Conservation (phyloP, 2,113 vertebrate species). For the Entelurus aequoreus region DNA sequence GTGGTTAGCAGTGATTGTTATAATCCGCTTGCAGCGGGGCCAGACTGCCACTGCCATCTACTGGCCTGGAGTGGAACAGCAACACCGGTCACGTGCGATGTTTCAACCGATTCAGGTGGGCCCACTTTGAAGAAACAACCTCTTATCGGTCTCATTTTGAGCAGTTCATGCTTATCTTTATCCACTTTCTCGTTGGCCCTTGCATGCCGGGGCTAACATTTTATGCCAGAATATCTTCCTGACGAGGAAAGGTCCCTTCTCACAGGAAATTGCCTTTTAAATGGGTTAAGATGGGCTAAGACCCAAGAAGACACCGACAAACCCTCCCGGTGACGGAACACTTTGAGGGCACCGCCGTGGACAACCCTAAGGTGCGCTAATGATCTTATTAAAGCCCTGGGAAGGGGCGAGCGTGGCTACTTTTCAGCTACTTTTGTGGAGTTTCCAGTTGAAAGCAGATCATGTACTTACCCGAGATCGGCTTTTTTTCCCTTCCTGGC, state of each 20-base stretch:
- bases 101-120: constrained; percentile 27
- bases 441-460: constrained; percentile 39
- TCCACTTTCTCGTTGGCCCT: constrained; percentile 59
- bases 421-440: constrained; percentile 49
- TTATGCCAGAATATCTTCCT: constrained; percentile 55
- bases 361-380: constrained; percentile 52
- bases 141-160: constrained; percentile 54
- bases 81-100: too few relatives aligned
- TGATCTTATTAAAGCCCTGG: constrained; percentile 61
- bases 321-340: constrained; percentile 64
- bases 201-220: constrained; percentile 53
- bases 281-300: constrained; percentile 71
- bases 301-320: constrained; percentile 65
- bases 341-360: constrained; percentile 52
- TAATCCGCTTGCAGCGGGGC: too few relatives aligned
- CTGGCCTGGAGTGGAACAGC: too few relatives aligned
- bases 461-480: background rate
- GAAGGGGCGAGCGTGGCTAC: constrained; percentile 41
- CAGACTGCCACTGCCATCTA: too few relatives aligned
- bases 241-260: constrained; percentile 55
- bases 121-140: constrained; percentile 30
- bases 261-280: constrained; percentile 67
- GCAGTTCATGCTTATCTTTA: constrained; percentile 46
- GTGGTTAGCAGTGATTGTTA: too few relatives aligned
- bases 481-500: background rate